Evolutionary conservation across 2,888 invertebrate species (phyloP).

Genomic region (Pristionchus mayeri): DNA sequence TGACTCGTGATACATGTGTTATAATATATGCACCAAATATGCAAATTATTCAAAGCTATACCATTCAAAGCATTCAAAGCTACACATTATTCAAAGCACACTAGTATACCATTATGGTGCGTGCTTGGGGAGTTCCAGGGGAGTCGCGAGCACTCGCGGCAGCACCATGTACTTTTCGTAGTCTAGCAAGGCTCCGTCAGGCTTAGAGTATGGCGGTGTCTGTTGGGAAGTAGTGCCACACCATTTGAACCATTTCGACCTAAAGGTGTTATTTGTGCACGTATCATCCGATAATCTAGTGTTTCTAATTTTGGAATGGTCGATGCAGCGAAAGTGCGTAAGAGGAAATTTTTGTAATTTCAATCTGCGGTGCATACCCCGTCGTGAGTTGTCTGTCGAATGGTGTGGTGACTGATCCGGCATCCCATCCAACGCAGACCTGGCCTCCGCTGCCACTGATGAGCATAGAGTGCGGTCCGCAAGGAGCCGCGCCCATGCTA

Average conservation of each 20-base stretch:
- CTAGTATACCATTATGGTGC: too few relatives aligned
- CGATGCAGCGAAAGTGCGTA: neutral
- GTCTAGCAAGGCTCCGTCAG: neutral
- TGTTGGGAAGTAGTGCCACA: neutral
- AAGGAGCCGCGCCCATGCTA: neutral
- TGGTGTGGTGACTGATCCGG: neutral
- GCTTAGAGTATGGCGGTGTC: too few relatives aligned
- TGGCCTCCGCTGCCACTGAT: neutral
- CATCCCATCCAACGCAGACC: neutral
- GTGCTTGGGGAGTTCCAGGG: neutral
- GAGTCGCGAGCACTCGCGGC: neutral
- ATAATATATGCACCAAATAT: too few relatives aligned
- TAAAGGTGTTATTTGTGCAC: neutral
- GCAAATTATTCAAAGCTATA: too few relatives aligned
- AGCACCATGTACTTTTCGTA: slow-evolving; percentile 11
- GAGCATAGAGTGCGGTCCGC: neutral
- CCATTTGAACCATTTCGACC: neutral
- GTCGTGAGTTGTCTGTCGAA: neutral
- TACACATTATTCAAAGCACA: too few relatives aligned
- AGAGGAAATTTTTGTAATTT: neutral
- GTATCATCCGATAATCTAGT: too few relatives aligned
- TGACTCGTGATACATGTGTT: too few relatives aligned
- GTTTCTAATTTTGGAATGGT: neutral
- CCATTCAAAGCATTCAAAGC: too few relatives aligned
- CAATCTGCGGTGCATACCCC: neutral